Base-by-base conservation (phyloP, 1,140 invertebrate species). In the Drosophila prosaltans region DNA sequence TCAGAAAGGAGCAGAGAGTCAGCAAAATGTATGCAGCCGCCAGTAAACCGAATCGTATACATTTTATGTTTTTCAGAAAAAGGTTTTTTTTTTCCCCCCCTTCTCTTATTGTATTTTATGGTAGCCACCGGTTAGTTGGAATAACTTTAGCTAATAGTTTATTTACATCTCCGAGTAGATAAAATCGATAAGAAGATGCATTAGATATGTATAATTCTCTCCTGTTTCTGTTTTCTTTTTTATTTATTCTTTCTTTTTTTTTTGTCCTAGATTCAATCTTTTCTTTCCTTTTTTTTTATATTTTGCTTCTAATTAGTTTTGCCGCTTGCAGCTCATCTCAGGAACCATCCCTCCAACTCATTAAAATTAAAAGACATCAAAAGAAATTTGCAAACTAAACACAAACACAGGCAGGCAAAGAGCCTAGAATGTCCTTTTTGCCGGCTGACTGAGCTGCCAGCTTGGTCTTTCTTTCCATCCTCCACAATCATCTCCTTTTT, bases 331-430 rank as follows among this genome's bases (percentile, higher is more conserved):
- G n/a, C 11, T 7, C 21, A 40, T 24, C 30, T n/a, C 51, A 32
- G 32, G 32, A 39, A 41, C 60, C 48, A 32, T 69, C 60, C 59
- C 73, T 58, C 68, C 67, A 80, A 83, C 84, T 83, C 84, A 83
- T 88, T 88, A 88, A 88, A 88, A 88, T 89, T 88, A 88, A 83
- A 89, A 80, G 77, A 88, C 84, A 78, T 88, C 84, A 88, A 88
- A 85, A 83, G 80, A 88, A 85, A 82, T 85, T 81, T 86, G 82
- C 82, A 85, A 85, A 82, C 82, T 85, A 86, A 86, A 85, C 78
- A 85, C 74, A 88, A 88, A 77, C 79, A 66, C 36, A 68, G 54
- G 30, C 48, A 41, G 63, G 40, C 45, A 51, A 51, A 51, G 65
- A 54, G 70, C 67, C 62, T 58, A 51, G 68, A 65, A 84, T 84